These are phyloP conservation scores for Oceanites oceanicus DNA, from an alignment of 2,113 vertebrate genomes.

Conservation along the genomic window DNA sequence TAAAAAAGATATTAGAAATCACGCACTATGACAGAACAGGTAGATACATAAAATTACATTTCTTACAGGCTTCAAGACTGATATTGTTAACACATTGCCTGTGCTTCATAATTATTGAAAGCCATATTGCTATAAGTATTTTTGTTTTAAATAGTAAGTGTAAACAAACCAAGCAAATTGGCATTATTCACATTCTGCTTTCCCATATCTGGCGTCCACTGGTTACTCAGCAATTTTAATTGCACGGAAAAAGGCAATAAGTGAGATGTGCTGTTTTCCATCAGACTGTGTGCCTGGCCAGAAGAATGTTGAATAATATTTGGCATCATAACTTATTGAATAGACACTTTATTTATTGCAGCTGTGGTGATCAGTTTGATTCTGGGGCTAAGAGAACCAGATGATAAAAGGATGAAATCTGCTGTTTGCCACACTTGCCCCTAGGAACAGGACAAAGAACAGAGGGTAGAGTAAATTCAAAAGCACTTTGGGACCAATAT, in stretches of 20 bases:
- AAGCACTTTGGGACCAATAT: background rate
- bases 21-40: background rate
- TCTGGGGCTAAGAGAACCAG: constrained; percentile 59
- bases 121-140: background rate
- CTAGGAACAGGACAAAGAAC: constrained; percentile 6
- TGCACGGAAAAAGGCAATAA: constrained; percentile 36
- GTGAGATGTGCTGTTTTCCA: constrained; percentile 56
- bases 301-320: constrained; percentile 71
- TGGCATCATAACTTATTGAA: constrained; percentile 61
- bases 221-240: constrained; percentile 46
- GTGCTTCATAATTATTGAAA: background rate
- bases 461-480: constrained; percentile 22
- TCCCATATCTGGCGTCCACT: constrained; percentile 12
- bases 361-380: constrained; percentile 66
- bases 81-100: background rate
- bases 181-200: constrained; percentile 58
- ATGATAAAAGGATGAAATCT: constrained; percentile 46
- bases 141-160: constrained; percentile 69
- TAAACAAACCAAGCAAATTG: constrained; percentile 57
- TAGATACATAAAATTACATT: background rate
- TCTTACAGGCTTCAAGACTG: background rate
- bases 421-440: constrained; percentile 19
- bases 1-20: background rate
- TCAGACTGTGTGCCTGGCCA: constrained; percentile 54
- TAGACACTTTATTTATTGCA: constrained; percentile 73